Percentiles rank a stretch among this genome's conserved stretches.
phyloP scores from a whole-genome alignment of 2,113 vertebrate species.

The Pollimyrus isidori region DNA sequence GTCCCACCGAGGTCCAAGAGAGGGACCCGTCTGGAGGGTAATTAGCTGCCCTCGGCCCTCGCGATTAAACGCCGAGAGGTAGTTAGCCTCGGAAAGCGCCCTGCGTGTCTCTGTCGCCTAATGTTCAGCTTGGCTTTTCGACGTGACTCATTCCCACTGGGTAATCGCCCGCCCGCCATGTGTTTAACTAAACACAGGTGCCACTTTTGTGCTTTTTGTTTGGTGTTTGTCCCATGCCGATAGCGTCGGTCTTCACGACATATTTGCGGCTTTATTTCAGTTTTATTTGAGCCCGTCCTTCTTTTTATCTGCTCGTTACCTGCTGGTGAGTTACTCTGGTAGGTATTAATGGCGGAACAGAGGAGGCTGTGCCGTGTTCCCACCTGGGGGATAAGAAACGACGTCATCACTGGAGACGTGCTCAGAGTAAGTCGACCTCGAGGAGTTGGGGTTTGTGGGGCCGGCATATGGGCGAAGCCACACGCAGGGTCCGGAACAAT shows the following conservation, averaged over 20 bases:
- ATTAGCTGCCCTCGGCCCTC: conserved; percentile 51
- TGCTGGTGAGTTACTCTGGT: background rate
- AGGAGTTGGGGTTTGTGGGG: background rate
- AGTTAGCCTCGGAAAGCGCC: conserved; percentile 19
- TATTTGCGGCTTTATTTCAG: background rate
- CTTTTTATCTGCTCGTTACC: background rate
- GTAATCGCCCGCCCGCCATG: conserved; percentile 5
- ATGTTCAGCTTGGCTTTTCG: conserved; percentile 15
- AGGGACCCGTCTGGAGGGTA: conserved; percentile 55
- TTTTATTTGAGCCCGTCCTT: background rate
- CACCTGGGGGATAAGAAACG: background rate
- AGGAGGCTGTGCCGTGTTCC: background rate
- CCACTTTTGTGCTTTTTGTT: background rate
- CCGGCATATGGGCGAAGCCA: background rate
- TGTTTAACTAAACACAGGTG: conserved; percentile 22
- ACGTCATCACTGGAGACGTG: background rate
- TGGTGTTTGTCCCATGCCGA: background rate
- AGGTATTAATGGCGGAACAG: background rate
- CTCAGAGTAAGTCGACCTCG: background rate
- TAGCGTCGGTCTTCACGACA: background rate
- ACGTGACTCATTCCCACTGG: conserved; percentile 11
- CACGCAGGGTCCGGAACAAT: background rate
- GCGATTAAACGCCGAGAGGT: conserved; percentile 25
- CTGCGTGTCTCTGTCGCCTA: conserved; percentile 3
- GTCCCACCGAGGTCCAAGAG: conserved; percentile 58